Evolutionary conservation across 2,113 vertebrate species (phyloP), one percentile per base, ranked within the genome.

Genomic region (Enhydra lutris): DNA sequence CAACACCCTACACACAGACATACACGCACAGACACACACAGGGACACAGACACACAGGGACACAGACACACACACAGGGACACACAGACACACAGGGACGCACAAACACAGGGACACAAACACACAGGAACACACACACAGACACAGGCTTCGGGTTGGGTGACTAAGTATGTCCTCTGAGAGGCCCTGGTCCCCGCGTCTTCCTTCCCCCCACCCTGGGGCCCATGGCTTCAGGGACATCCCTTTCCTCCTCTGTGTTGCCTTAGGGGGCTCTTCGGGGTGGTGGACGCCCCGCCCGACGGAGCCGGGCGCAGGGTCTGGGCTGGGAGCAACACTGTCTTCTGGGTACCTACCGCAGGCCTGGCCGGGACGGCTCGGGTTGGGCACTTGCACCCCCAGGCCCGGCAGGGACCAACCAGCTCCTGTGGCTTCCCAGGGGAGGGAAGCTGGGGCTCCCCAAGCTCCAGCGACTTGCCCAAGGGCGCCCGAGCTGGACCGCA

Each of bases 191-290:
- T 31, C 23, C 9, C 45, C 7, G 7, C n/a, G 42, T 76, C 17
- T 63, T 18, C n/a, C 65, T 6, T 74, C 3, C 17, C 5, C 10
- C 2, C 0, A 4, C 31, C 42, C 12, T 24, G 0, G 7, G 6
- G 4, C 34, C 45, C 31, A 6, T 6, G 15, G 34, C 42, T 45
- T 50, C 7, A 5, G 69, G 36, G 55, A 76, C 11, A 24, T 31
- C 79, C 76, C 18, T 45, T 4, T 8, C 14, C n/a, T 2, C 9
- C 7, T 29, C 50, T 6, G 10, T 12, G 52, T 3, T 34, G 31
- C 26, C 29, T 20, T 24, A 1, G 59, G 26, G 26, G 6, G 0
- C 17, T 13, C 80, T 1, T 3, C 24, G 11, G 31, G 57, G 23
- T 7, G 23, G 24, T 12, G 42, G 21, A 4, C 4, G 79, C 8